These are phyloP conservation scores for Spodoptera littoralis DNA, from an alignment of 2,888 invertebrate genomes.

Conservation along the genomic window DNA sequence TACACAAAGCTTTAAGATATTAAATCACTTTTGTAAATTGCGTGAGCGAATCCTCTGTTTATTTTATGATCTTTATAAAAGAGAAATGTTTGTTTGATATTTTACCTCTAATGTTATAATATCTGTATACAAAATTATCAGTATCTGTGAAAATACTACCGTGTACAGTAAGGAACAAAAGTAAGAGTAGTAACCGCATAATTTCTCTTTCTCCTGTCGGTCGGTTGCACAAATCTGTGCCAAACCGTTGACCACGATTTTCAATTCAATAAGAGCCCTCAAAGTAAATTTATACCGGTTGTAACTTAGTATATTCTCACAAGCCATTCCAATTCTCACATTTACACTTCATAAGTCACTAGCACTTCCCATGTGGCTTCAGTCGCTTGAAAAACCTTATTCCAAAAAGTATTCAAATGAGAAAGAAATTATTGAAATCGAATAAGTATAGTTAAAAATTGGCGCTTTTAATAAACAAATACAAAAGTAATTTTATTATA, in stretches of 20 bases:
- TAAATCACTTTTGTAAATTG: conserved; percentile 37
- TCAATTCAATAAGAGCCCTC: background rate
- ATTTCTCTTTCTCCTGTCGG: conserved; percentile 23
- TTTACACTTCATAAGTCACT: background rate
- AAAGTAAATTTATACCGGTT: background rate
- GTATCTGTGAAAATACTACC: too few relatives aligned
- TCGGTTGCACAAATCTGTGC: conserved; percentile 3
- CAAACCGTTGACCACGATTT: conserved; percentile 1
- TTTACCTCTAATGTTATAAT: too few relatives aligned
- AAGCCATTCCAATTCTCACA: background rate
- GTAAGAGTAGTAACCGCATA: conserved; percentile 24
- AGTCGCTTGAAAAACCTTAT: too few relatives aligned
- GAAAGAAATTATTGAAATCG: too few relatives aligned
- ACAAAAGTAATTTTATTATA: too few relatives aligned
- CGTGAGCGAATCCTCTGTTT: conserved; percentile 30
- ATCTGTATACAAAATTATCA: too few relatives aligned
- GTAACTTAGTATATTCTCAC: too few relatives aligned
- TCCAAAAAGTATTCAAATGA: background rate
- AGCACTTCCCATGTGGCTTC: too few relatives aligned
- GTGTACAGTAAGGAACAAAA: conserved; percentile 6
- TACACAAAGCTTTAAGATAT: conserved; percentile 32
- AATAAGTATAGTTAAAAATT: too few relatives aligned
- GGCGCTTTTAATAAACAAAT: too few relatives aligned
- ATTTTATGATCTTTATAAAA: conserved; percentile 24
- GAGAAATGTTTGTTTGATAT: conserved; percentile 7